Evolutionary conservation across 1,140 invertebrate genomes (phyloP), one percentile per base, ranked within the genome.

Genomic region (Tigriopus japonicus): DNA sequence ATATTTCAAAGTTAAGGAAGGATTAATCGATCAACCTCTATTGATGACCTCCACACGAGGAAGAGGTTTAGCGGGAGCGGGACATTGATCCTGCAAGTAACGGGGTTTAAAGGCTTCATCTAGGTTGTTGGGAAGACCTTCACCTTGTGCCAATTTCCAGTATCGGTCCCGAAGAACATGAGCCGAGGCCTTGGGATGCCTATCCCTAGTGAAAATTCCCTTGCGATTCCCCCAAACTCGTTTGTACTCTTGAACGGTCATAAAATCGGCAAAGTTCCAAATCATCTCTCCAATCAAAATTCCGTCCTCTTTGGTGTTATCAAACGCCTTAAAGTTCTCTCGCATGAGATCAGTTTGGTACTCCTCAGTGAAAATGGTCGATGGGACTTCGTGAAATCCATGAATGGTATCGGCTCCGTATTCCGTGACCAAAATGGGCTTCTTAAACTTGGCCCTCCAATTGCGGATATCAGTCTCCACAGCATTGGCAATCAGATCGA

Each of bases 251-350:
- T 80, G 74, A 45, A 70, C 70, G 5, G 79, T 81, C 63, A 76
- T 74, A 68, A 82, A 82, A 66, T 82, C 71, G 63, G 74, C 93
- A 74, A 97, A 97, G 71, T 96, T 97, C 94, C 94, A 98, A 49
- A 96, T 87, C 75, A 95, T 92, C 76, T 97, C 93, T 7, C 93
- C 93, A 52, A 89, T 81, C 64, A 97, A 89, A 71, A 84, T 91
- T 1, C 28, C 41, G 9, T 58, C 24, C n/a, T 72, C 70, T 61
- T 86, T 77, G n/a, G 95, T 69, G 35, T 71, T 70, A 72, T 97
- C 92, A 70, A 97, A 95, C 0, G 86, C 88, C 68, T 83, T 79
- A 67, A 95, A 94, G 68, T 95, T 88, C 66, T 83, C 78, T 0
- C 83, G 80, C 67, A 95, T 77, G 51, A 93, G 67, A 58, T 84